These are phyloP conservation scores for Nycticebus coucang DNA, from an alignment of 2,113 vertebrate genomes.

Conservation along the genomic window DNA sequence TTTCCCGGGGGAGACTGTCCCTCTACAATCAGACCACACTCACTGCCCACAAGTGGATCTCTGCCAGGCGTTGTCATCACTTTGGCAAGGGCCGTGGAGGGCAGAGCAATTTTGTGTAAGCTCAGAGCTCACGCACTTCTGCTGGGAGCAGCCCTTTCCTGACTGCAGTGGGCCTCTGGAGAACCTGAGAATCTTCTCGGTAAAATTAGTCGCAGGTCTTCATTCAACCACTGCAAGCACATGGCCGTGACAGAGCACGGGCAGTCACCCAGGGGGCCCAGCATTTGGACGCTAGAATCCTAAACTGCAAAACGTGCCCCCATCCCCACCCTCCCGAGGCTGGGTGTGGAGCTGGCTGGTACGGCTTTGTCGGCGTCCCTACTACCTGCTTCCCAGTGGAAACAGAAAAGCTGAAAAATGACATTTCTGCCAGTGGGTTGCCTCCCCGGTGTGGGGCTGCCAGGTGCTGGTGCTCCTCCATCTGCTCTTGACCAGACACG, in stretches of 20 bases:
- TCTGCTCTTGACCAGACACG: neutral
- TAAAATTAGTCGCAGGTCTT: fast-evolving
- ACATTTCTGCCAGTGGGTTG: fast-evolving
- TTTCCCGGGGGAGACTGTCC: fast-evolving
- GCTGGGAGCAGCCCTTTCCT: neutral
- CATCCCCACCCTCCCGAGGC: fast-evolving
- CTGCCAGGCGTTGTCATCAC: fast-evolving
- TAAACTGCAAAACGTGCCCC: fast-evolving
- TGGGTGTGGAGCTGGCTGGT: fast-evolving
- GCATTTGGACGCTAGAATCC: fast-evolving
- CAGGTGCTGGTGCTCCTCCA: fast-evolving
- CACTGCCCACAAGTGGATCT: fast-evolving
- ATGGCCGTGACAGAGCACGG: fast-evolving
- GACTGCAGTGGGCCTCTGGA: fast-evolving
- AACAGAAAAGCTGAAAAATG: fast-evolving
- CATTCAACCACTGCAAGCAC: fast-evolving
- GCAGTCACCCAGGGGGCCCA: fast-evolving
- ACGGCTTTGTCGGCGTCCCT: fast-evolving
- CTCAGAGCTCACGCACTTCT: fast-evolving
- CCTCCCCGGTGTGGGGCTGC: neutral
- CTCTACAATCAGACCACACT: fast-evolving
- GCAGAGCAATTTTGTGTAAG: fast-evolving
- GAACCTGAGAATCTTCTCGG: fast-evolving
- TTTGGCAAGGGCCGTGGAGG: fast-evolving
- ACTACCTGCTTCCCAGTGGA: fast-evolving